Conservation (phyloP, 2,888 invertebrate genomes). For the Camponotus fellah region DNA sequence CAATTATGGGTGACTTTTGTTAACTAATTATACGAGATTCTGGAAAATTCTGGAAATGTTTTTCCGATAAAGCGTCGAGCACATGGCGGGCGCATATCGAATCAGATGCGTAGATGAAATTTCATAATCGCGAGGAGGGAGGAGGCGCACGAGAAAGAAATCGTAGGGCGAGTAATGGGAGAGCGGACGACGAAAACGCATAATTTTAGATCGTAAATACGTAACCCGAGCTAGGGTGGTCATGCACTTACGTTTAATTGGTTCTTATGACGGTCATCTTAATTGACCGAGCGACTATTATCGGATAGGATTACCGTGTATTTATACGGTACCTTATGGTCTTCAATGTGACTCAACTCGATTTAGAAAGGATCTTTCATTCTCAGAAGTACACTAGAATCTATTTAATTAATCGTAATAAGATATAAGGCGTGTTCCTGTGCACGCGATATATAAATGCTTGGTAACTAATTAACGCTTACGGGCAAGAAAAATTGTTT, state of each 20-base stretch:
- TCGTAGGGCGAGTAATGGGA: constrained; percentile 62
- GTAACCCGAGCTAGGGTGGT: constrained; percentile 74
- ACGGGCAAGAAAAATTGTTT: background rate
- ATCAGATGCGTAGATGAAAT: constrained; percentile 61
- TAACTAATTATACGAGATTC: constrained; percentile 33
- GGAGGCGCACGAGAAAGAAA: constrained; percentile 52
- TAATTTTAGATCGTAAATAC: constrained; percentile 80
- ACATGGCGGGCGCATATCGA: background rate
- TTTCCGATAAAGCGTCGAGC: background rate
- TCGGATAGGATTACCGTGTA: constrained; percentile 77
- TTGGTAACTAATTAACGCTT: constrained; percentile 2
- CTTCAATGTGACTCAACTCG: constrained; percentile 64
- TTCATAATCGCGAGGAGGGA: constrained; percentile 39
- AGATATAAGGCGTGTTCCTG: background rate
- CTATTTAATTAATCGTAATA: constrained; percentile 25
- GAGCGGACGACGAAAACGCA: constrained; percentile 65
- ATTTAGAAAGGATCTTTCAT: constrained; percentile 42
- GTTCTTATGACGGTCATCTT: constrained; percentile 76
- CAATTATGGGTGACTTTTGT: constrained; percentile 48
- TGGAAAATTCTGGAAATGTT: constrained; percentile 36
- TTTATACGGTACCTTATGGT: constrained; percentile 74
- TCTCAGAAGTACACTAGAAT: constrained; percentile 16
- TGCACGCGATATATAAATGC: background rate
- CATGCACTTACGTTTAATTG: constrained; percentile 77
- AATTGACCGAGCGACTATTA: constrained; percentile 79